phyloP scores from a whole-genome alignment of 2,113 vertebrate genomes.

The Pelvicachromis taeniatus region DNA sequence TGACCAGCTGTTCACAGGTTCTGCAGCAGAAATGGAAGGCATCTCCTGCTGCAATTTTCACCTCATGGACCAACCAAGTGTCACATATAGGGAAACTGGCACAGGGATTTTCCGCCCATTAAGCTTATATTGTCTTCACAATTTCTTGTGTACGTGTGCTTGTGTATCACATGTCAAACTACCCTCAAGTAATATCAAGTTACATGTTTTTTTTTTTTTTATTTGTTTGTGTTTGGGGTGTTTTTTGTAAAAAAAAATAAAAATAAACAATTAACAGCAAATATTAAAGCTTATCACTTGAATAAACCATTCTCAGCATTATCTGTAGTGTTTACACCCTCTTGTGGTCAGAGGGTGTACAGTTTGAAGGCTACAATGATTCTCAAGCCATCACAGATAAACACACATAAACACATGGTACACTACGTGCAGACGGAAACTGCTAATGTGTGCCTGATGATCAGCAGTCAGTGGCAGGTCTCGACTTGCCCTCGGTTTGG shows the following conservation, averaged over 20 bases:
- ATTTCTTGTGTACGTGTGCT: not conserved
- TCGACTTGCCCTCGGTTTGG: conserved; percentile 9
- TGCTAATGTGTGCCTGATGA: not conserved
- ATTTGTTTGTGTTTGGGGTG: not conserved
- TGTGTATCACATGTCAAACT: not conserved
- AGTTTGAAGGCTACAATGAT: not conserved
- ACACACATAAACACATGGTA: not conserved
- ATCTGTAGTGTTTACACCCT: not conserved
- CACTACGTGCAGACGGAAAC: not conserved
- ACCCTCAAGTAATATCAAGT: not conserved
- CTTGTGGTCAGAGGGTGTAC: conserved; percentile 22
- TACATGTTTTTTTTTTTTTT: not conserved
- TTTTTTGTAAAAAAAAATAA: not conserved
- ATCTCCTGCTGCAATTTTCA: conserved; percentile 52
- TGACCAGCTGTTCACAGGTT: conserved; percentile 67
- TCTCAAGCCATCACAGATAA: not conserved
- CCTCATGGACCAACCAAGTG: conserved; percentile 36
- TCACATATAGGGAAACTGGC: conserved; percentile 18
- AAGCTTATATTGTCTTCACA: conserved; percentile 41
- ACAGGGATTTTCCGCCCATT: conserved; percentile 25
- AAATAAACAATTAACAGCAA: not conserved
- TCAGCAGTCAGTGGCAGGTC: conserved; percentile 2
- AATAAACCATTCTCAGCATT: not conserved
- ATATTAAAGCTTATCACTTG: not conserved
- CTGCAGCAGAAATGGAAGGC: conserved; percentile 53